phyloP scores from a whole-genome alignment of 2,797 vertebrate genomes.

The Poeciliopsis presidionis region DNA sequence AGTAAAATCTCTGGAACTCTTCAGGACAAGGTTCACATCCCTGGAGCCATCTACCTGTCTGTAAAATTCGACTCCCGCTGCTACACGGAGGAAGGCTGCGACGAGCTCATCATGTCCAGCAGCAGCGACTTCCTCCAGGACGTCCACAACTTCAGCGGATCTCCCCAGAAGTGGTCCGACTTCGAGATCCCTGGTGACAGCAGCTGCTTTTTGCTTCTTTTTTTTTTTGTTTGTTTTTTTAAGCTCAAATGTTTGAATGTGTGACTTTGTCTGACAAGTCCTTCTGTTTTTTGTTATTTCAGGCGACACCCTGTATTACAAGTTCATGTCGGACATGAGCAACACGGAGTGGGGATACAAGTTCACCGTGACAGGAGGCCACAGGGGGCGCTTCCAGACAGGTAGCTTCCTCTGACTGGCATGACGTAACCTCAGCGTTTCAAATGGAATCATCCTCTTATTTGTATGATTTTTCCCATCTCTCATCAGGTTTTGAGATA shows the following conservation, averaged over 20 bases:
- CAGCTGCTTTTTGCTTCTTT: background rate
- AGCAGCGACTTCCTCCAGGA: slow-evolving; percentile 94
- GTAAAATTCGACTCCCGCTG: slow-evolving; percentile 95
- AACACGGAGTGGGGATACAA: slow-evolving; percentile 99
- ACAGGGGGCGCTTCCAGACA: slow-evolving; percentile 96
- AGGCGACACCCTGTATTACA: slow-evolving; percentile 95
- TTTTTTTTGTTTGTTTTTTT: background rate
- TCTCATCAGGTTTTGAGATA: slow-evolving; percentile 91
- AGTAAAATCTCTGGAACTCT: background rate
- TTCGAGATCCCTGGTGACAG: slow-evolving; percentile 94
- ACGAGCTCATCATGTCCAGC: slow-evolving; percentile 94
- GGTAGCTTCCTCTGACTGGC: slow-evolving; percentile 74
- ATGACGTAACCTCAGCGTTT: background rate
- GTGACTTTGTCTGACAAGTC: background rate
- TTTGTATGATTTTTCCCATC: background rate
- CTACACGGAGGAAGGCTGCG: slow-evolving; percentile 96
- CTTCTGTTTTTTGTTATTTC: slow-evolving; percentile 22
- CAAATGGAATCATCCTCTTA: background rate
- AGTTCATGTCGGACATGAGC: slow-evolving; percentile 97
- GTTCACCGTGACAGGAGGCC: slow-evolving; percentile 94
- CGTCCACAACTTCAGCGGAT: slow-evolving; percentile 93
- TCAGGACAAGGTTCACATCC: slow-evolving; percentile 98
- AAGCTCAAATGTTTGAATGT: background rate
- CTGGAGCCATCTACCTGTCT: slow-evolving; percentile 95
- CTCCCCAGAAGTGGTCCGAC: slow-evolving; percentile 94